A percentile compares a stretch with the other conserved stretches of the same genome.
phyloP scores from a whole-genome alignment of 1,140 invertebrate species.

The Penaeus vannamei region DNA sequence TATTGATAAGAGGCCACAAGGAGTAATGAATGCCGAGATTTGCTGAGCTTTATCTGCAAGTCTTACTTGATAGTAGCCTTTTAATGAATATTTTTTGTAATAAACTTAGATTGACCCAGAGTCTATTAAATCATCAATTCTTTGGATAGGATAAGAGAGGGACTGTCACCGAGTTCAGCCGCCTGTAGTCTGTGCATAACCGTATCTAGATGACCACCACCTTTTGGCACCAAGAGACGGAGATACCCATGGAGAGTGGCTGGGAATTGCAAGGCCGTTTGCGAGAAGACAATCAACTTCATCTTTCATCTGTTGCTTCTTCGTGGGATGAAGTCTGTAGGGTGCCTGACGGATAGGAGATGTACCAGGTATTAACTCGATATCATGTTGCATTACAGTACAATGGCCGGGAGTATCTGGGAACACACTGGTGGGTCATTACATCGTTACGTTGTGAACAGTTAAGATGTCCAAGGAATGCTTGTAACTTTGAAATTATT shows the following conservation, averaged over 20 bases:
- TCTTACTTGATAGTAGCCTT: background rate
- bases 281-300: too few species aligned
- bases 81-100: background rate
- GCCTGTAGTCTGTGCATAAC: background rate
- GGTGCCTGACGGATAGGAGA: too few species aligned
- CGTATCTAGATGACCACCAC: background rate
- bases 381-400: too few species aligned
- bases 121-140: background rate
- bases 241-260: background rate
- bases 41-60: background rate
- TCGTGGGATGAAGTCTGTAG: too few species aligned
- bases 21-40: background rate
- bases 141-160: background rate
- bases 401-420: too few species aligned
- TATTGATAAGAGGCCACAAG: conserved; percentile 13
- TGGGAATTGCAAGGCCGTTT: too few species aligned
- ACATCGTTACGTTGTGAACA: too few species aligned
- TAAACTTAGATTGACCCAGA: background rate
- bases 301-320: too few species aligned
- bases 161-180: background rate
- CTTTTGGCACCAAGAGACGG: conserved; percentile 10
- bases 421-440: too few species aligned
- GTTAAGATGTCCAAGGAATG: too few species aligned
- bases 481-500: too few species aligned
- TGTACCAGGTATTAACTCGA: too few species aligned